A percentile compares a stretch with the other conserved stretches of the same genome.
phyloP scores from a whole-genome alignment of 2,888 invertebrate genomes.

The Maniola hyperantus region DNA sequence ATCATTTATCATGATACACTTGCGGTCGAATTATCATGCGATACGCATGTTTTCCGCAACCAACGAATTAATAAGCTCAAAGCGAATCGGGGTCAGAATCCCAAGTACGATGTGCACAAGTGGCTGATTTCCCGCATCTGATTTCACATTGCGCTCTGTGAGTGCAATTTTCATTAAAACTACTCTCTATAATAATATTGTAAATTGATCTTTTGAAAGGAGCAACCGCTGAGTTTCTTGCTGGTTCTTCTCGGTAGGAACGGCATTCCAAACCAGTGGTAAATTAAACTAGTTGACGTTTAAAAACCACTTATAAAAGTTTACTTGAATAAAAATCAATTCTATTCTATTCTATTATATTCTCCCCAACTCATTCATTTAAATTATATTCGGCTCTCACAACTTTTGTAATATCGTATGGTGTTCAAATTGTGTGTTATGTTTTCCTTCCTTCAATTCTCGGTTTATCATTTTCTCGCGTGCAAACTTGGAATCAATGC shows the following conservation, averaged over 20 bases:
- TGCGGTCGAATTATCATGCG: conserved; percentile 13
- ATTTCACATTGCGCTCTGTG: conserved; percentile 24
- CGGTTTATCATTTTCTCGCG: neutral
- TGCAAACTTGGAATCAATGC: no score
- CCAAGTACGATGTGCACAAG: conserved; percentile 25
- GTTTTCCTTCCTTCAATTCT: neutral
- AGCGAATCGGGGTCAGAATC: conserved; percentile 26
- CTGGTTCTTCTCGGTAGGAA: no score
- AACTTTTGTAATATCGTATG: neutral
- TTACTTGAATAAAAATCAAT: no score
- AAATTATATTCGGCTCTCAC: conserved; percentile 13
- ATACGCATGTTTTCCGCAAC: conserved; percentile 13
- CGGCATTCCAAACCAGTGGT: no score
- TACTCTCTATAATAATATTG: no score
- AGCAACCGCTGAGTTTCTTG: no score
- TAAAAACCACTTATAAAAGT: no score
- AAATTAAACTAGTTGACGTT: no score
- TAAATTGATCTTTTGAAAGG: no score
- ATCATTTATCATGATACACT: conserved; percentile 9
- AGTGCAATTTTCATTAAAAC: conserved; percentile 21
- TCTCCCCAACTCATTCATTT: conserved; percentile 17
- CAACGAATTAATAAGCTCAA: conserved; percentile 21
- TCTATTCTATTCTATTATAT: no score
- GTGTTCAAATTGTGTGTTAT: neutral
- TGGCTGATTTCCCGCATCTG: conserved; percentile 30